Conservation (phyloP, 2,888 invertebrate genomes). For the Willowsia nigromaculata region DNA sequence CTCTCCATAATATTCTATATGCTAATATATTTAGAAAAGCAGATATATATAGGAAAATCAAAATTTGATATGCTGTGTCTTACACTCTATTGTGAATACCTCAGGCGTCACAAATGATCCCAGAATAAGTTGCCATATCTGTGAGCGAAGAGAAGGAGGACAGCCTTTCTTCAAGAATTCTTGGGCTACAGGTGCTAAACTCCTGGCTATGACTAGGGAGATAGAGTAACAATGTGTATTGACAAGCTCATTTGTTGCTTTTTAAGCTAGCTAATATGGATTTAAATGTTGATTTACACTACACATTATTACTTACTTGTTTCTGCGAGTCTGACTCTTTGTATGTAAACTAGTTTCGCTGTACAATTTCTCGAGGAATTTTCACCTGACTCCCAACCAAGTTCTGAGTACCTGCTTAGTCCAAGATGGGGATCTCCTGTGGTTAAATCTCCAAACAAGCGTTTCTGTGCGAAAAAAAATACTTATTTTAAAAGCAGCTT, state of each 20-base stretch:
- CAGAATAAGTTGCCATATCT: slow-evolving; percentile 92
- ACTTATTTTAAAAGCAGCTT: not conserved
- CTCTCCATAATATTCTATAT: slow-evolving; percentile 88
- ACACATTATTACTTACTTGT: slow-evolving; percentile 80
- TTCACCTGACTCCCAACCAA: slow-evolving; percentile 73
- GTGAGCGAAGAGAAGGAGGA: slow-evolving; percentile 89
- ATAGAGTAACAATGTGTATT: not conserved
- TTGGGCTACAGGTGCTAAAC: slow-evolving; percentile 89
- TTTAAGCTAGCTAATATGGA: too few relatives aligned
- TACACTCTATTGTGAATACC: slow-evolving; percentile 54
- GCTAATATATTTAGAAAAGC: slow-evolving; percentile 81
- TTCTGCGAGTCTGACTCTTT: slow-evolving; percentile 88
- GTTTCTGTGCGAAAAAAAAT: slow-evolving; percentile 83
- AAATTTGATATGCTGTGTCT: not conserved
- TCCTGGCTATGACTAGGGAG: slow-evolving; percentile 71
- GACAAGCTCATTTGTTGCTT: not conserved
- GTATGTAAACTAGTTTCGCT: slow-evolving; percentile 75
- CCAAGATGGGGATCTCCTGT: slow-evolving; percentile 86
- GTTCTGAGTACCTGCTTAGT: slow-evolving; percentile 74
- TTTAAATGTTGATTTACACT: not conserved
- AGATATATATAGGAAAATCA: not conserved
- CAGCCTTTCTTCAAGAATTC: slow-evolving; percentile 94
- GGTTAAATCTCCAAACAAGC: slow-evolving; percentile 86
- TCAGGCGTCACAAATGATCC: slow-evolving; percentile 85
- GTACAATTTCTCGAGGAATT: slow-evolving; percentile 68